These are phyloP conservation scores for Protodeltote pygarga DNA, from an alignment of 2,888 invertebrate genomes.

Conservation along the genomic window DNA sequence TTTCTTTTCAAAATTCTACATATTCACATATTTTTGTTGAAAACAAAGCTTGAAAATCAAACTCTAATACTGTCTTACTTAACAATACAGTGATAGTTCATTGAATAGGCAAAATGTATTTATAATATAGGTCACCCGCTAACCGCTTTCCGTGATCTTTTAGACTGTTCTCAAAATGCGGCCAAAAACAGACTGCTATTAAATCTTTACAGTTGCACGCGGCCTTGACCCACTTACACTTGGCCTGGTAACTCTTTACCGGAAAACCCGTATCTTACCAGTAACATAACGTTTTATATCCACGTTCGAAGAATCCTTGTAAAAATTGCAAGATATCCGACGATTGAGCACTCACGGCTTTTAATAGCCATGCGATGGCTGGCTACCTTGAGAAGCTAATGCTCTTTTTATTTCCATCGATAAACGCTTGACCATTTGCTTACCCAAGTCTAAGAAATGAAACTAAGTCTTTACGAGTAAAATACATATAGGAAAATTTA, in stretches of 20 bases:
- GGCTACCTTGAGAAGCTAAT: slow-evolving; percentile 15
- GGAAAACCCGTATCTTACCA: slow-evolving; percentile 38
- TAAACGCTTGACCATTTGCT: slow-evolving; percentile 11
- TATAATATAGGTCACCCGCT: slow-evolving; percentile 18
- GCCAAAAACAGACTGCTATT: slow-evolving; percentile 58
- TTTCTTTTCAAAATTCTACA: too few relatives aligned
- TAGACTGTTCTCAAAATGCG: slow-evolving; percentile 29
- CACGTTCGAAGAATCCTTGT: slow-evolving; percentile 18
- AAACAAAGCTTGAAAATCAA: too few relatives aligned
- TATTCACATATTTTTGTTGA: too few relatives aligned
- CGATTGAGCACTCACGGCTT: slow-evolving; percentile 16
- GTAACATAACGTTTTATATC: slow-evolving; percentile 21
- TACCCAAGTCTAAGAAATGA: too few relatives aligned
- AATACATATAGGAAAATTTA: too few relatives aligned
- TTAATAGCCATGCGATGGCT: slow-evolving; percentile 15
- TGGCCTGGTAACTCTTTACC: slow-evolving; percentile 46
- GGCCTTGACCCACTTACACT: slow-evolving; percentile 63
- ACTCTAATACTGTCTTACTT: too few relatives aligned
- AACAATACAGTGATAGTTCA: too few relatives aligned
- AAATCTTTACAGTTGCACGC: slow-evolving; percentile 63
- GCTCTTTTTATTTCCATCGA: slow-evolving; percentile 23
- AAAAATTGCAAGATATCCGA: slow-evolving; percentile 24
- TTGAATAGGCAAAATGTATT: too few relatives aligned
- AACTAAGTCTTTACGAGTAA: too few relatives aligned
- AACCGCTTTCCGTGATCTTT: slow-evolving; percentile 10